A percentile compares a stretch with the other conserved stretches of the same genome.
Conservation (phyloP, 2,113 vertebrate species). For the Hydrolagus affinis region DNA sequence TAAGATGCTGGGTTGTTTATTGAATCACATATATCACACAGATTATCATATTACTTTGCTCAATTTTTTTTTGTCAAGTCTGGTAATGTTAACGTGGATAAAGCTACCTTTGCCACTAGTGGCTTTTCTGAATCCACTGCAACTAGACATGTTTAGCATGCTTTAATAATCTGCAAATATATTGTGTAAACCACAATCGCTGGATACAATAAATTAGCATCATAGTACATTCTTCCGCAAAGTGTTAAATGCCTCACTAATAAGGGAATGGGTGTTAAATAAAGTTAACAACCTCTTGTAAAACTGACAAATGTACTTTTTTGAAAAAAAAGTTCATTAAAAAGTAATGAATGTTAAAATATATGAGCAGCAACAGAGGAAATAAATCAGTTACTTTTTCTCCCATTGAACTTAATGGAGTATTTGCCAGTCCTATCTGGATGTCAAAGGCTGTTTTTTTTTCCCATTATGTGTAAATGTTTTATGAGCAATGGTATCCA, state of each 20-base stretch:
- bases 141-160: not conserved
- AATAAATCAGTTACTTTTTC: slow-evolving; percentile 28
- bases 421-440: slow-evolving; percentile 17
- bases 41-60: not conserved
- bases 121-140: not conserved
- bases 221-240: not conserved
- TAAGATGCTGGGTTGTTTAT: slow-evolving; percentile 5
- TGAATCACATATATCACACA: not conserved
- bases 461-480: slow-evolving; percentile 11
- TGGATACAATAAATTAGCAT: slow-evolving; percentile 11
- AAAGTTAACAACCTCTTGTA: slow-evolving; percentile 29
- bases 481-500: slow-evolving; percentile 10
- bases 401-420: slow-evolving; percentile 1
- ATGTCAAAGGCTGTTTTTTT: slow-evolving; percentile 27
- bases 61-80: not conserved
- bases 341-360: slow-evolving; percentile 23
- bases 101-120: not conserved
- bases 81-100: not conserved
- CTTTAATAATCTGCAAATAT: not conserved
- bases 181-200: slow-evolving; percentile 15
- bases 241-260: slow-evolving; percentile 21
- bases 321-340: slow-evolving; percentile 19
- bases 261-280: slow-evolving; percentile 19
- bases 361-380: slow-evolving; percentile 25
- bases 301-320: slow-evolving; percentile 20